Evolutionary conservation across 2,797 vertebrate genomes (phyloP).

Genomic region (Micrastur ruficollis): DNA sequence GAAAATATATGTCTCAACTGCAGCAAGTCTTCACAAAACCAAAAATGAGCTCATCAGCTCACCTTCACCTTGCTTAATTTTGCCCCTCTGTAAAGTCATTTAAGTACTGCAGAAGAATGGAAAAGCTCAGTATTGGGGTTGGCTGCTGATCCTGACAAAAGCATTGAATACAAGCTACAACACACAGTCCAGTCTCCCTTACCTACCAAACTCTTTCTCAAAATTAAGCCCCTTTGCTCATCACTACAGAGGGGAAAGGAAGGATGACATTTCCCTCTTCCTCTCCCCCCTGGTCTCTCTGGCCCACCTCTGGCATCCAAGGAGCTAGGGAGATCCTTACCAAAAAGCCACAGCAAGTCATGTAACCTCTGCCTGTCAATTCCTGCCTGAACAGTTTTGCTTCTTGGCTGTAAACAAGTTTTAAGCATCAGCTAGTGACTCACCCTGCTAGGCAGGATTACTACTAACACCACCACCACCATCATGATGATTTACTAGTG

Average conservation of each 20-base stretch:
- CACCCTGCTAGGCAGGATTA: slow-evolving; percentile 53
- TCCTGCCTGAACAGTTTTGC: slow-evolving; percentile 54
- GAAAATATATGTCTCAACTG: background rate
- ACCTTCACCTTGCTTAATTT: background rate
- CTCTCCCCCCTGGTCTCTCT: background rate
- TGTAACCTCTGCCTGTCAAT: slow-evolving; percentile 13
- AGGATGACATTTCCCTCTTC: background rate
- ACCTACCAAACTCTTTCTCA: background rate
- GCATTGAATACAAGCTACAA: background rate
- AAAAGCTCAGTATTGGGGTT: background rate
- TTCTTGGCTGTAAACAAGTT: slow-evolving; percentile 49
- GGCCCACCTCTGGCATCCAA: background rate
- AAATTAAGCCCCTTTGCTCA: background rate
- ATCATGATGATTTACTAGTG: slow-evolving; percentile 49
- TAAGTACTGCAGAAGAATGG: background rate
- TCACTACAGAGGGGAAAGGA: background rate
- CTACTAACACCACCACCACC: slow-evolving; percentile 32
- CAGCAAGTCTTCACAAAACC: background rate
- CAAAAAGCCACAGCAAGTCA: slow-evolving; percentile 5
- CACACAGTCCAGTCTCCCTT: background rate
- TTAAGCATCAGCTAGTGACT: slow-evolving; percentile 55
- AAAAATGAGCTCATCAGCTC: background rate
- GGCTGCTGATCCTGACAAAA: background rate
- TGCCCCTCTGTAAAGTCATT: background rate
- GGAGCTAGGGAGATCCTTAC: background rate